Percentiles rank a stretch among this genome's conserved stretches.
Evolutionary conservation across 2,888 invertebrate genomes (phyloP).

Genomic region (Microctonus hyperodae): DNA sequence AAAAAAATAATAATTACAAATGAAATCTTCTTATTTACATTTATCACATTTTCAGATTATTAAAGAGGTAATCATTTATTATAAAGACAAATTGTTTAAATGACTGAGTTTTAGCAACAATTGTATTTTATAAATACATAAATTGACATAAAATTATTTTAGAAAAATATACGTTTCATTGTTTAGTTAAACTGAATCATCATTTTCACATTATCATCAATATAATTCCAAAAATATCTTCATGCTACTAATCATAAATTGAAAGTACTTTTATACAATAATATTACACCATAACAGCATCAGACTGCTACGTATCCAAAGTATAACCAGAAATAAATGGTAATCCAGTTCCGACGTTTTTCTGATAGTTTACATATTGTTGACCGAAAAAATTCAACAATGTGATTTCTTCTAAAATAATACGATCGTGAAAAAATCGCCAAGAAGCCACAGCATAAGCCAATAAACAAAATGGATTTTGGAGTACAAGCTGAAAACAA

Average conservation of each 20-base stretch:
- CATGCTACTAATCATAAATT: too few relatives aligned
- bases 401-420: slow-evolving; percentile 87
- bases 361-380: slow-evolving; percentile 86
- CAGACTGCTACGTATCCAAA: slow-evolving; percentile 59
- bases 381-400: slow-evolving; percentile 91
- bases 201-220: too few relatives aligned
- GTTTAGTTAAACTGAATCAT: too few relatives aligned
- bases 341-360: slow-evolving; percentile 82
- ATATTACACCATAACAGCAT: slow-evolving; percentile 37
- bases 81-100: too few relatives aligned
- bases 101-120: too few relatives aligned
- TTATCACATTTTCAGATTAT: too few relatives aligned
- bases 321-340: slow-evolving; percentile 86
- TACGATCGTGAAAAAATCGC: slow-evolving; percentile 89
- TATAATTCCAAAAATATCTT: slow-evolving; percentile 22
- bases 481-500: slow-evolving; percentile 75
- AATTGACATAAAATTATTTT: too few relatives aligned
- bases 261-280: slow-evolving; percentile 20
- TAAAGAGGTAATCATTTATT: too few relatives aligned
- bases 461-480: slow-evolving; percentile 88
- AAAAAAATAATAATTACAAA: slow-evolving; percentile 23
- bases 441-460: slow-evolving; percentile 86
- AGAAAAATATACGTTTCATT: too few relatives aligned
- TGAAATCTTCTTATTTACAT: neutral
- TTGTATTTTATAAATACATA: too few relatives aligned